Conservation (phyloP, 2,888 invertebrate species). For the Molanna angustata region DNA sequence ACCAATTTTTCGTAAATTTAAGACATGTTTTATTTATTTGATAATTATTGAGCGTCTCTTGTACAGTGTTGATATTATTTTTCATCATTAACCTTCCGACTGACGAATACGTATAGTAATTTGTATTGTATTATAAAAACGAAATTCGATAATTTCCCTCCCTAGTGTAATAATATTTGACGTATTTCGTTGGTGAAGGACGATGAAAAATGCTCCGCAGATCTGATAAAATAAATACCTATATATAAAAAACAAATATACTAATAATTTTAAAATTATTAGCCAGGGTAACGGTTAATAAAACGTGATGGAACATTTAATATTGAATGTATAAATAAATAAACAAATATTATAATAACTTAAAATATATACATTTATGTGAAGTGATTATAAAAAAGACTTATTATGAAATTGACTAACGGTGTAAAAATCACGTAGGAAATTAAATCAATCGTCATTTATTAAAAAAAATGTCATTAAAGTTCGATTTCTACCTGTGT, state of each 20-base stretch:
- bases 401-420: conserved; percentile 31
- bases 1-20: too few relatives aligned
- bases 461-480: conserved; percentile 8
- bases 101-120: background rate
- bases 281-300: too few relatives aligned
- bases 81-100: background rate
- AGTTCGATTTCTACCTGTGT: conserved; percentile 29
- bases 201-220: conserved; percentile 17
- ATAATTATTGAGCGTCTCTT: background rate
- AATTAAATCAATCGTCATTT: conserved; percentile 3
- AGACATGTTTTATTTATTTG: background rate
- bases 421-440: conserved; percentile 15
- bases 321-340: too few relatives aligned
- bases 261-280: too few relatives aligned
- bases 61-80: background rate
- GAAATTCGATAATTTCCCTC: conserved; percentile 16
- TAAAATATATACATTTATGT: too few relatives aligned
- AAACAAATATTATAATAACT: too few relatives aligned
- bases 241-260: too few relatives aligned
- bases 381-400: conserved; percentile 26
- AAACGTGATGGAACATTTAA: too few relatives aligned
- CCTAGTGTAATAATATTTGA: conserved; percentile 12
- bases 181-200: conserved; percentile 10
- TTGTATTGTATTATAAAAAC: conserved; percentile 1
- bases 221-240: conserved; percentile 14